Base-by-base conservation (phyloP, 2,113 vertebrate genomes). In the Thunnus maccoyii region DNA sequence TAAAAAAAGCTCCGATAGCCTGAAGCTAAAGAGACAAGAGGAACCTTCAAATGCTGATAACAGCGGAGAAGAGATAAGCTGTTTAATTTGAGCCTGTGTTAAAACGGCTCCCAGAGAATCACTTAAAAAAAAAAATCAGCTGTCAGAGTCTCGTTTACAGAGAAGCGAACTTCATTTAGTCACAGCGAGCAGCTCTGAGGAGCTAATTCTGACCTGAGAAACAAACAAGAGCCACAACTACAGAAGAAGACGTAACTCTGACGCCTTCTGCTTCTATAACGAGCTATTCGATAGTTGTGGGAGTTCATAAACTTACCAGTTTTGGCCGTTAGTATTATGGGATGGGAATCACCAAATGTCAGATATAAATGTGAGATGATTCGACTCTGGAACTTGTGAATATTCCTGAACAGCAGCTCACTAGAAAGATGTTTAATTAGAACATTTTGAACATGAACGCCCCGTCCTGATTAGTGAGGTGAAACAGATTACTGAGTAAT, bases 21-120 rank as follows among this genome's bases (percentile, higher is more conserved):
- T n/a, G 5, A n/a, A 88, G 82, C 66, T 55, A 67, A 27, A 55
- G 48, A 76, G 66, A 82, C 68, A 17, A 85, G 88, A 54, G 64
- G 61, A 56, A 77, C 64, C 82, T 79, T 67, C 62, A 22, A 20
- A 67, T 22, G 66, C 13, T 20, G 78, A 88, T 84, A 82, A 74
- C 17, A n/a, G 8, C 18, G 27, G 66, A 51, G 56, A 2, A n/a
- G 17, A 74, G 78, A 85, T 83, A 83, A 86, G 83, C n/a, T 2
- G 32, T 72, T 73, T 83, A 63, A 83, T 83, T 75, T 77, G 22
- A 55, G 72, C 32, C 30, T 2, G 16, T 20, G 27, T 60, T 3
- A 16, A 75, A 85, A 75, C 9, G 32, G 27, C 15, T 57, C 30
- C 44, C 16, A 22, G 13, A 44, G 17, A 69, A 78, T 80, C 47